These are phyloP conservation scores for Cassiopea xamachana DNA, from an alignment of 30 jellyfish, hydroid and myxozoan genomes.

Conservation along the genomic window DNA sequence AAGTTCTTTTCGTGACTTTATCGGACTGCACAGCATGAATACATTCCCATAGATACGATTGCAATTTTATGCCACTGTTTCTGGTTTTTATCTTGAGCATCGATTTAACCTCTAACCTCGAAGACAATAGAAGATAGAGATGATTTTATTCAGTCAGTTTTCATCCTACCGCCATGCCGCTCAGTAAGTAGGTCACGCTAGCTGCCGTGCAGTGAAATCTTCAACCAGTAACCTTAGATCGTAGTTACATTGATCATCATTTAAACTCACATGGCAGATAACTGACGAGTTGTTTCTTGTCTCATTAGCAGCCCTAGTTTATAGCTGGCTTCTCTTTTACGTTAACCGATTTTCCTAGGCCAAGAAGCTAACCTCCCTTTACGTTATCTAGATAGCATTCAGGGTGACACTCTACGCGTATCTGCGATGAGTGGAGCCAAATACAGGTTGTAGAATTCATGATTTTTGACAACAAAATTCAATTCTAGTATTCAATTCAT, in stretches of 20 bases:
- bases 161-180: slow-evolving; percentile 61
- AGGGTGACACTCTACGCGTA: not conserved
- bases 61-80: slow-evolving; percentile 66
- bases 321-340: no score
- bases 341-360: not conserved
- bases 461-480: not conserved
- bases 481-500: no score
- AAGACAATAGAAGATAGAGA: slow-evolving; percentile 44
- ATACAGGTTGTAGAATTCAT: not conserved
- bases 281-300: no score
- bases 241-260: not conserved
- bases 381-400: not conserved
- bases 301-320: no score
- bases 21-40: slow-evolving; percentile 35
- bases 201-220: slow-evolving; percentile 4
- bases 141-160: slow-evolving; percentile 35
- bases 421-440: not conserved
- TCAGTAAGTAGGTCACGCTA: slow-evolving; percentile 62
- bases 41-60: slow-evolving; percentile 12
- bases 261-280: no score
- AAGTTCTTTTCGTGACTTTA: slow-evolving; percentile 23
- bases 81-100: slow-evolving; percentile 66
- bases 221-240: not conserved
- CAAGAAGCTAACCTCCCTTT: not conserved
- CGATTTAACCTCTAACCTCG: slow-evolving; percentile 68